Percentiles rank a stretch among this genome's conserved stretches.
Conservation (phyloP, 2,113 vertebrate species). For the Notarius quadriscutis region DNA sequence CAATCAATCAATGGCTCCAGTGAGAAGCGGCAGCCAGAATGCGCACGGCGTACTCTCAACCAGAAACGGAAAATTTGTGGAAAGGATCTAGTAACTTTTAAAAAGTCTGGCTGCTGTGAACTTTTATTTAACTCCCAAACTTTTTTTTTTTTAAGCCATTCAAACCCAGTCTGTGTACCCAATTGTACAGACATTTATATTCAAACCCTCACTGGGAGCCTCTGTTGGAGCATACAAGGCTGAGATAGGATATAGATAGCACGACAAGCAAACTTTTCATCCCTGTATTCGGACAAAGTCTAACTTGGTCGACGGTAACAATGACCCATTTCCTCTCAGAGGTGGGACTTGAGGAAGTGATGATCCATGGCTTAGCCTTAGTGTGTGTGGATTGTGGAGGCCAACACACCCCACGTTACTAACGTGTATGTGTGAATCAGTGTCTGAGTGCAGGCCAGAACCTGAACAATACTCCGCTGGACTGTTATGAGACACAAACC, state of each 20-base stretch:
- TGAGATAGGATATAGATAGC: neutral
- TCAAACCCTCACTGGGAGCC: neutral
- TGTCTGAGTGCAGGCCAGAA: constrained; percentile 3
- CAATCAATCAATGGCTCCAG: no score
- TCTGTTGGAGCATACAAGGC: neutral
- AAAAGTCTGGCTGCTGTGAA: neutral
- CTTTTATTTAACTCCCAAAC: neutral
- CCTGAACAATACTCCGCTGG: neutral
- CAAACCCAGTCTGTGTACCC: neutral
- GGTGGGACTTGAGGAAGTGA: constrained; percentile 2
- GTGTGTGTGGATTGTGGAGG: neutral
- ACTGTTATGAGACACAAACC: neutral
- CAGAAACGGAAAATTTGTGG: no score
- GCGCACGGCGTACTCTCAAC: no score
- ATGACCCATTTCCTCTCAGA: constrained; percentile 14
- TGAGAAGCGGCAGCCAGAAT: no score
- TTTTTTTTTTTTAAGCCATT: neutral
- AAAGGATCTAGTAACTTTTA: neutral
- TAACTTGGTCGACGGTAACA: neutral
- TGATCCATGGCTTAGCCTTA: neutral
- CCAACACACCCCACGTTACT: neutral
- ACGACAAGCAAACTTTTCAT: neutral
- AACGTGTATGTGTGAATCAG: constrained; percentile 8
- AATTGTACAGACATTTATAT: neutral
- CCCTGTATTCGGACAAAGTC: neutral